A percentile compares a stretch with the other conserved stretches of the same genome.
Evolutionary conservation across 1,140 invertebrate species (phyloP).

Genomic region (Bombus pascuorum): DNA sequence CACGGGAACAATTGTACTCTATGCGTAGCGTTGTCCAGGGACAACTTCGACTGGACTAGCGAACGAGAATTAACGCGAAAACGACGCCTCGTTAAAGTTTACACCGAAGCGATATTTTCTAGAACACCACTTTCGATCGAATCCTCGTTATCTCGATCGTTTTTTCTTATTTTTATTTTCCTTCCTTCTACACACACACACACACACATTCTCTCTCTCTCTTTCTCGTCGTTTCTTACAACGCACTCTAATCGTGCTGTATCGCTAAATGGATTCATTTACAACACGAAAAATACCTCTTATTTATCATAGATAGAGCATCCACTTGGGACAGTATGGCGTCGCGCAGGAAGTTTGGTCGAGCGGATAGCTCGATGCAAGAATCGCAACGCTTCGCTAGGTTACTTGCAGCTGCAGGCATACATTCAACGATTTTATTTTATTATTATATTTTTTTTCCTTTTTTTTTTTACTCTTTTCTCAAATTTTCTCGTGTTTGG

Average conservation of each 20-base stretch:
- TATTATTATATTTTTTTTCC: background rate
- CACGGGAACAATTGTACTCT: constrained; percentile 44
- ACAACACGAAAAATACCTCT: constrained; percentile 62
- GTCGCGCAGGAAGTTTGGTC: constrained; percentile 41
- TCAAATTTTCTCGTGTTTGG: background rate
- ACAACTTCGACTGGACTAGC: constrained; percentile 47
- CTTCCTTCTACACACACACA: too few species aligned
- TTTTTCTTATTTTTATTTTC: background rate
- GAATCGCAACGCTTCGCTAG: constrained; percentile 41
- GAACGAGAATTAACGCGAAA: constrained; percentile 35
- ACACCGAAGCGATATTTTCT: background rate
- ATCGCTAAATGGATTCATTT: constrained; percentile 25
- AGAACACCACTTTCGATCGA: background rate
- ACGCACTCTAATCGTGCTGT: background rate
- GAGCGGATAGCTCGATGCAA: background rate
- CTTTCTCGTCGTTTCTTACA: background rate
- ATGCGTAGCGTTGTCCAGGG: constrained; percentile 27
- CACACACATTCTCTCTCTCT: background rate
- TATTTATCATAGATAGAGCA: constrained; percentile 35
- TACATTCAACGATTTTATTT: constrained; percentile 20
- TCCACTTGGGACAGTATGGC: background rate
- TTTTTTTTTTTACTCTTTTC: background rate
- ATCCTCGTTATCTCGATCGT: background rate
- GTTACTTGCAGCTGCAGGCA: constrained; percentile 40
- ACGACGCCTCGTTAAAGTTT: constrained; percentile 6